Conservation (phyloP, 2,797 vertebrate species). For the Crenuchus spilurus region DNA sequence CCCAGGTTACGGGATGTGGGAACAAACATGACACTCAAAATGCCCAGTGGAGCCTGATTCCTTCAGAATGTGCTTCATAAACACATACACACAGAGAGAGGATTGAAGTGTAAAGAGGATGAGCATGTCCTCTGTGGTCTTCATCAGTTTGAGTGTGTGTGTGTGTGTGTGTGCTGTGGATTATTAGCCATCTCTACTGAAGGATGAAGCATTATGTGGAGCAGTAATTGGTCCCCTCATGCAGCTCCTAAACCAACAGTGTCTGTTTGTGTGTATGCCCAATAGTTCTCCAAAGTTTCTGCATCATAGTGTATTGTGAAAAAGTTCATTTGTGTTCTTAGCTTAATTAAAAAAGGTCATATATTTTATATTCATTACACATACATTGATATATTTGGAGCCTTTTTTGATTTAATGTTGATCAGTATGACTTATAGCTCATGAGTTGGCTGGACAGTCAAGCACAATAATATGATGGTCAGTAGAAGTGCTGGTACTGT, state of each 20-base stretch:
- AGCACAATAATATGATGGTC: no score
- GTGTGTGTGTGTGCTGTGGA: slow-evolving; percentile 10
- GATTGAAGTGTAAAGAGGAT: slow-evolving; percentile 14
- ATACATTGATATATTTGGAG: no score
- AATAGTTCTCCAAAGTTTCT: slow-evolving; percentile 51
- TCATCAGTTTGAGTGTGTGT: slow-evolving; percentile 24
- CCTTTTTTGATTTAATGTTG: no score
- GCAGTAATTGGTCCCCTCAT: slow-evolving; percentile 40
- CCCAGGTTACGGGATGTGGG: slow-evolving; percentile 12
- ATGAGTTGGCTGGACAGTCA: no score
- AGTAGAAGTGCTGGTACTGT: no score
- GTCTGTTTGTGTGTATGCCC: slow-evolving; percentile 46
- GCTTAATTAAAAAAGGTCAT: no score
- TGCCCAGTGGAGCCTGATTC: slow-evolving; percentile 10
- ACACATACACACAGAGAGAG: slow-evolving; percentile 6
- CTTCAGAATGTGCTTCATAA: background rate
- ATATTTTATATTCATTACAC: no score
- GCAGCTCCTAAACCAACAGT: slow-evolving; percentile 21
- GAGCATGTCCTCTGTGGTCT: slow-evolving; percentile 12
- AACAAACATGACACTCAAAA: background rate
- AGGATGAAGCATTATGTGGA: slow-evolving; percentile 16
- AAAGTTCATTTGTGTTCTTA: no score
- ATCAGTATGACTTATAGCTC: no score
- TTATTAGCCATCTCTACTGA: slow-evolving; percentile 26
- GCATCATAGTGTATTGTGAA: slow-evolving; percentile 44